phyloP scores from a whole-genome alignment of 2,888 invertebrate species.

The Augiades crinisus region DNA sequence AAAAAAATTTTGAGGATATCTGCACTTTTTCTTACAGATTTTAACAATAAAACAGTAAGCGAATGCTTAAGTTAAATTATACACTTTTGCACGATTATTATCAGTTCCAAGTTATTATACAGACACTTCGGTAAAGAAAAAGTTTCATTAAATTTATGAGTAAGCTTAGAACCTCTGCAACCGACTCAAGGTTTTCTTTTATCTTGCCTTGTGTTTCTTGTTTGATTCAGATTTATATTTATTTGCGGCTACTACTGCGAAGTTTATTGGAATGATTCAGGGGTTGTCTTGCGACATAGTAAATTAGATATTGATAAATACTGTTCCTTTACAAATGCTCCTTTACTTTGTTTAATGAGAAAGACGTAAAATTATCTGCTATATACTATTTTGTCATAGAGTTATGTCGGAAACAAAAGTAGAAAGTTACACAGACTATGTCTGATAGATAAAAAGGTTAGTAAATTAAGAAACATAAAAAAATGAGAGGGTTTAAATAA shows the following conservation, averaged over 20 bases:
- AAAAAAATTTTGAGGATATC: too few species aligned
- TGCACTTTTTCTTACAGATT: too few species aligned
- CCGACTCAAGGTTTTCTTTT: slow-evolving; percentile 17
- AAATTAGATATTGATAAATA: background rate
- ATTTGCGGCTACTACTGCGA: background rate
- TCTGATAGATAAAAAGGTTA: too few species aligned
- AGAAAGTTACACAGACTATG: too few species aligned
- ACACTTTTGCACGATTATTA: slow-evolving; percentile 26
- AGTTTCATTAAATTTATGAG: slow-evolving; percentile 20
- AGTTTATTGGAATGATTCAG: slow-evolving; percentile 3
- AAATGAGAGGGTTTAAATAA: too few species aligned
- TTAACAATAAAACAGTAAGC: too few species aligned
- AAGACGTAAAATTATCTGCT: too few species aligned
- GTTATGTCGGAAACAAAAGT: too few species aligned
- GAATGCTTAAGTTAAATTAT: background rate
- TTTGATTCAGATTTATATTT: slow-evolving; percentile 11
- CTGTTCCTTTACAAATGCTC: too few species aligned
- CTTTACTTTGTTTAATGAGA: too few species aligned
- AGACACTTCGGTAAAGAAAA: slow-evolving; percentile 35
- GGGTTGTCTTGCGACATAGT: background rate
- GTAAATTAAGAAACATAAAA: too few species aligned
- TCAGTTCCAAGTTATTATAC: slow-evolving; percentile 41
- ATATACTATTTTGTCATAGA: too few species aligned
- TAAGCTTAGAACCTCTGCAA: slow-evolving; percentile 16
- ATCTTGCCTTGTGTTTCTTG: slow-evolving; percentile 1